Conservation (phyloP, 2,797 vertebrate species). For the Girardinus metallicus region DNA sequence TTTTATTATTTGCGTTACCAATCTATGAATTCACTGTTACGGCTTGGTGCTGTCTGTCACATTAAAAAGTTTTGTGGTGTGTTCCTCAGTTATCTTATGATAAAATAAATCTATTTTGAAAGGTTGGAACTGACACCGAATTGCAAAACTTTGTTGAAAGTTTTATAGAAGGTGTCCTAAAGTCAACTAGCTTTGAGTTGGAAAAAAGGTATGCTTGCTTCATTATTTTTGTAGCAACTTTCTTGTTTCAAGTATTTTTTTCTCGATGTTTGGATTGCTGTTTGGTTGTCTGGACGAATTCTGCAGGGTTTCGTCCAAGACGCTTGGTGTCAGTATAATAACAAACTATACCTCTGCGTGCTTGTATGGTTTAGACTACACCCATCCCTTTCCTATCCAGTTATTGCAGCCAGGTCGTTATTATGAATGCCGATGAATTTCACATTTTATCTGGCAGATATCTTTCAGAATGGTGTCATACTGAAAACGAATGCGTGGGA, state of each 20-base stretch:
- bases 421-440: not conserved
- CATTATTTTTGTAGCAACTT: not conserved
- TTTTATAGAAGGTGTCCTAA: not conserved
- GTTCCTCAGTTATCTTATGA: not conserved
- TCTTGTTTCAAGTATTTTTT: not conserved
- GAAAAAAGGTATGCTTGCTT: not conserved
- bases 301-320: not conserved
- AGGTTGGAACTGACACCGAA: not conserved
- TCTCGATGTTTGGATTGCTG: not conserved
- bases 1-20: not conserved
- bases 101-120: not conserved
- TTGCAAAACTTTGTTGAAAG: not conserved
- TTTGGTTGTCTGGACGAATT: too few relatives aligned
- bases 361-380: not conserved
- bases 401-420: not conserved
- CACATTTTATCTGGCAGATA: not conserved
- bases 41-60: not conserved
- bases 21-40: not conserved
- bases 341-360: conserved; percentile 6
- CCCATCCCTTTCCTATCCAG: conserved; percentile 16
- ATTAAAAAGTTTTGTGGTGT: not conserved
- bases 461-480: not conserved
- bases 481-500: not conserved
- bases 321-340: conserved; percentile 54
- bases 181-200: not conserved